Percentiles rank a stretch among this genome's conserved stretches.
phyloP scores from a whole-genome alignment of 2,113 vertebrate species.

The Pollimyrus isidori region DNA sequence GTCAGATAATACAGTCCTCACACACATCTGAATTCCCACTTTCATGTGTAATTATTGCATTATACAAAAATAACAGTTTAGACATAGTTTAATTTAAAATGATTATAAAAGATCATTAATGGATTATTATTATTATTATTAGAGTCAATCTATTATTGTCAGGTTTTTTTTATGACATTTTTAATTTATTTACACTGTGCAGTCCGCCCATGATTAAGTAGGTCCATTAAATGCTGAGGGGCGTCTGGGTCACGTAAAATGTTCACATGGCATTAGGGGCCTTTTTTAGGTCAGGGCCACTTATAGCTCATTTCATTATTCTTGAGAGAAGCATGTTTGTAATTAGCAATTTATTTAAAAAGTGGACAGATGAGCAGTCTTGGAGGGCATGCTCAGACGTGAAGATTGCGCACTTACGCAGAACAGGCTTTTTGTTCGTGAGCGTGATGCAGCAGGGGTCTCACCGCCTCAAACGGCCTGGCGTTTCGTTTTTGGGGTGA shows the following conservation, averaged over 20 bases:
- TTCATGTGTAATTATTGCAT: neutral
- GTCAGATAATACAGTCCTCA: neutral
- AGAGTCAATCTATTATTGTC: neutral
- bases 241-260: neutral
- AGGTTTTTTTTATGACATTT: neutral
- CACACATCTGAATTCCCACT: neutral
- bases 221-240: neutral
- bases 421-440: neutral
- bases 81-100: neutral
- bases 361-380: neutral
- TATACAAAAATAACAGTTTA: neutral
- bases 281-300: neutral
- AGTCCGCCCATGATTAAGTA: neutral
- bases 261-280: neutral
- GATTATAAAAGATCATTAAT: neutral
- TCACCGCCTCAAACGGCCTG: neutral
- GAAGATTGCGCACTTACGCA: neutral
- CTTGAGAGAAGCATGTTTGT: neutral
- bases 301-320: neutral
- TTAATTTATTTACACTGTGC: neutral
- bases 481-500: neutral
- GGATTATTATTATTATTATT: neutral
- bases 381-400: neutral
- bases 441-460: neutral
- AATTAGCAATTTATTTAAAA: neutral